Evolutionary conservation across 2,888 invertebrate genomes (phyloP).

Genomic region (Scaptodrosophila latifasciaeformis): DNA sequence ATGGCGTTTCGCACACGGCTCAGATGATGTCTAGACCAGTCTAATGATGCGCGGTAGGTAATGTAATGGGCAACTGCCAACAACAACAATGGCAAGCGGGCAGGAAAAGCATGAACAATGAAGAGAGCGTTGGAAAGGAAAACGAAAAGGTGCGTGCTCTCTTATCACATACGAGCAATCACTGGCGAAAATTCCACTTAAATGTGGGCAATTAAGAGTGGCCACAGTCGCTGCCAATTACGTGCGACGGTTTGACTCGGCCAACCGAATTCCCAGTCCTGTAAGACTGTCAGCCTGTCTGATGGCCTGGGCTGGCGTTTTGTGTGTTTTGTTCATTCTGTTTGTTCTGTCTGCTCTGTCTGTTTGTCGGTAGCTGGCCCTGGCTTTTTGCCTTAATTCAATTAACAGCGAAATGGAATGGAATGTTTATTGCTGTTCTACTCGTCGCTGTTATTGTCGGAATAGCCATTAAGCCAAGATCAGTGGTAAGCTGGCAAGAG

Average conservation of each 20-base stretch:
- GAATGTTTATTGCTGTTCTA: slow-evolving; percentile 37
- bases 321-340: background rate
- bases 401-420: slow-evolving; percentile 55
- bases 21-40: slow-evolving; percentile 56
- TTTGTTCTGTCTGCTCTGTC: slow-evolving; percentile 4
- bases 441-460: too few species aligned
- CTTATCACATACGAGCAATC: slow-evolving; percentile 43
- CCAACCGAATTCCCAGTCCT: background rate
- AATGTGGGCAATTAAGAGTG: slow-evolving; percentile 36
- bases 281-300: too few species aligned
- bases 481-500: slow-evolving; percentile 23
- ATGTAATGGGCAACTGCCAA: too few species aligned
- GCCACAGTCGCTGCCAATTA: slow-evolving; percentile 2
- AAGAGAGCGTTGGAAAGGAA: too few species aligned
- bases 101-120: too few species aligned
- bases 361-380: slow-evolving; percentile 19
- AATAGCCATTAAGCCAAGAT: slow-evolving; percentile 43
- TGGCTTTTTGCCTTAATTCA: slow-evolving; percentile 44
- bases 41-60: slow-evolving; percentile 66
- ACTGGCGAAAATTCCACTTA: slow-evolving; percentile 48
- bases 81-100: too few species aligned
- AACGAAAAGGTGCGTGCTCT: slow-evolving; percentile 41
- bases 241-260: too few species aligned
- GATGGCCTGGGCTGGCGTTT: too few species aligned
- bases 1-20: background rate